Base-by-base conservation (phyloP, 1,140 invertebrate genomes). In the Hypsibius dujardini region DNA sequence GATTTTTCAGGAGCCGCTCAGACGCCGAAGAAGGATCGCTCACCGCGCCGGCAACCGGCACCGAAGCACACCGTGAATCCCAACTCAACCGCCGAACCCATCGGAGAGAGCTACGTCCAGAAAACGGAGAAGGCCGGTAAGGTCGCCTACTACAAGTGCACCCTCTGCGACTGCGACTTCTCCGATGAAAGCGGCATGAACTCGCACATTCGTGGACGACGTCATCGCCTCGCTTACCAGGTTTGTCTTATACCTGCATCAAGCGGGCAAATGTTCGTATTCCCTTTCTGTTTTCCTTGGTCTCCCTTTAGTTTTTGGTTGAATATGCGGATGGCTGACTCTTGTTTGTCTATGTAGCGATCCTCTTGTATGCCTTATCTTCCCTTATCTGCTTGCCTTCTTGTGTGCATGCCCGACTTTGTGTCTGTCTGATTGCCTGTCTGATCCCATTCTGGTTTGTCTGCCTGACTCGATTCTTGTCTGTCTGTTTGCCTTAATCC, bases 131-230 rank as follows among this genome's bases (percentile, higher is more conserved):
- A 70, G 14, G 46, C 73, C 82, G 86, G 88, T 7, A 88, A 87
- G 80, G 80, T 90, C 59, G 86, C 95, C 72, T 91, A 88, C 78
- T 98, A 96, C 79, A 94, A 94, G 80, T 98, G 95, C 80, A 98
- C 97, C 81, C 83, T 98, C 1, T 98, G 95, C 81, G 94, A 98
- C 79, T 98, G 95, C 80, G 89, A 92, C 75, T 98, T 98, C 81
- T 97, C 95, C 80, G 95, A 98, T 84, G 93, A 93, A 7, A 96
- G 96, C 83, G 95, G 95, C 74, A 98, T 98, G 83, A 92, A 97
- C 79, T 96, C 98, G 93, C 95, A 98, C 80, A 93, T 97, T 89
- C 98, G 98, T 81, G 95, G 95, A 46, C 84, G 93, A 15, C 83
- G 94, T 3, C 95, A 98, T 83, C 84, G 95, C 56, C 84, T 97